Percentiles rank a stretch among this genome's conserved stretches.
Evolutionary conservation across 2,888 invertebrate species (phyloP).

Genomic region (Rapana venosa): DNA sequence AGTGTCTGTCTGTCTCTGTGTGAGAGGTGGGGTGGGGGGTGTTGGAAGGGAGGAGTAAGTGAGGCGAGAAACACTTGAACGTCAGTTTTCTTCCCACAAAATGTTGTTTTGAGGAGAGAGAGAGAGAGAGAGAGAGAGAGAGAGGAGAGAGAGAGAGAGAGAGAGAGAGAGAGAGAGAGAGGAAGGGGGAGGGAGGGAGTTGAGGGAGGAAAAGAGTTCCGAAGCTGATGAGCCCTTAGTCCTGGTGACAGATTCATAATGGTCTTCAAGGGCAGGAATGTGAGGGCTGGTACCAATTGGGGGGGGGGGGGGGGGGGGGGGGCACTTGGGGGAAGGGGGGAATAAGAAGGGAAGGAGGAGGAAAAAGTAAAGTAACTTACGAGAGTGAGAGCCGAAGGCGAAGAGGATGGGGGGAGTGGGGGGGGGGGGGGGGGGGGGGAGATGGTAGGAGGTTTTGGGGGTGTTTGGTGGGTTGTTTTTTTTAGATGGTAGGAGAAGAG

Average conservation of each 20-base stretch:
- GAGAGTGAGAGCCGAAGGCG: not conserved
- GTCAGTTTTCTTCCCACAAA: conserved; percentile 30
- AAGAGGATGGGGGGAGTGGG: not conserved
- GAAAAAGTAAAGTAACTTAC: not conserved
- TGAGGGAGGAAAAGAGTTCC: not conserved
- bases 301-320: not conserved
- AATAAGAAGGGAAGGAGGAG: not conserved
- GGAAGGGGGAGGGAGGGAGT: too few species aligned
- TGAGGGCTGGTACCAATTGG: not conserved
- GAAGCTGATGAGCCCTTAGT: not conserved
- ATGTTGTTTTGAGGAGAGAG: not conserved
- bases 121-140: too few species aligned
- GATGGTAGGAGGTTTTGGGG: too few species aligned
- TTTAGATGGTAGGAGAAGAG: not conserved
- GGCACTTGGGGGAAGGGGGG: not conserved
- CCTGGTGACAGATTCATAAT: conserved; percentile 30
- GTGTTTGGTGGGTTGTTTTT: too few species aligned
- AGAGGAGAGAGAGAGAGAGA: too few species aligned
- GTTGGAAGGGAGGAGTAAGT: not conserved
- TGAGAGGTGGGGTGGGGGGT: too few species aligned
- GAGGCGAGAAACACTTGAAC: conserved; percentile 6
- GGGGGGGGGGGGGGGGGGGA: not conserved
- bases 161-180: not conserved
- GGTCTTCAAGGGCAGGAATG: conserved; percentile 27
- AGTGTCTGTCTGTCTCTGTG: too few species aligned